These are phyloP conservation scores for Subanguina moxae DNA, from an alignment of 1,140 invertebrate species.

Conservation along the genomic window DNA sequence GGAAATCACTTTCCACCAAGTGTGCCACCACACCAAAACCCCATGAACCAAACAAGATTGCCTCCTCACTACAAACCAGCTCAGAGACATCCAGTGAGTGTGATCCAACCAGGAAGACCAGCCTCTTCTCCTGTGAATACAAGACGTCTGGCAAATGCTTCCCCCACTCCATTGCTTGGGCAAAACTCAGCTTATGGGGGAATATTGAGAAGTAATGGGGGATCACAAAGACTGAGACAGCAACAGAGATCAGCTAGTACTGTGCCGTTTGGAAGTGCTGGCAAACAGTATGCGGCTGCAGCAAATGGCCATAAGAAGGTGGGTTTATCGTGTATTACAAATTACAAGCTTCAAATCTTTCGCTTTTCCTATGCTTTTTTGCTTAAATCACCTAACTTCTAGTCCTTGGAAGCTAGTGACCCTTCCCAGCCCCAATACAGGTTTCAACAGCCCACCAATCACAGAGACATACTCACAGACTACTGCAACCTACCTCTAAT, in stretches of 20 bases:
- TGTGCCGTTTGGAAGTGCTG: slow-evolving; percentile 11
- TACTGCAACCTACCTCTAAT: slow-evolving; percentile 20
- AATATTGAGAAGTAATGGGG: neutral
- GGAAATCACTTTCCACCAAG: neutral
- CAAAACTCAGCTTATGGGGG: slow-evolving; percentile 5
- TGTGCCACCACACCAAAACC: neutral
- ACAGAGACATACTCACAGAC: slow-evolving; percentile 12
- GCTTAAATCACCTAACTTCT: neutral
- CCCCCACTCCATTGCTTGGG: slow-evolving; percentile 10
- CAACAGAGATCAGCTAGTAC: slow-evolving; percentile 17
- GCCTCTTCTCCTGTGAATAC: neutral
- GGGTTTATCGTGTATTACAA: too few relatives aligned
- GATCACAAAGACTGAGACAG: slow-evolving; percentile 14
- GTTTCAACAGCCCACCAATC: neutral
- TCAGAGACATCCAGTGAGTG: neutral
- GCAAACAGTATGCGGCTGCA: neutral
- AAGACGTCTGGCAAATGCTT: slow-evolving; percentile 9
- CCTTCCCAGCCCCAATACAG: neutral
- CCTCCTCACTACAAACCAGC: slow-evolving; percentile 30
- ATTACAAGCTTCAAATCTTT: slow-evolving; percentile 5
- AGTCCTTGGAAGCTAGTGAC: neutral
- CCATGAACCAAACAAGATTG: slow-evolving; percentile 9
- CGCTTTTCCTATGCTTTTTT: neutral
- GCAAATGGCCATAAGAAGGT: neutral
- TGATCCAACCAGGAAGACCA: neutral